Evolutionary conservation across 2,888 invertebrate species (phyloP).

Genomic region (Dicycla oo): DNA sequence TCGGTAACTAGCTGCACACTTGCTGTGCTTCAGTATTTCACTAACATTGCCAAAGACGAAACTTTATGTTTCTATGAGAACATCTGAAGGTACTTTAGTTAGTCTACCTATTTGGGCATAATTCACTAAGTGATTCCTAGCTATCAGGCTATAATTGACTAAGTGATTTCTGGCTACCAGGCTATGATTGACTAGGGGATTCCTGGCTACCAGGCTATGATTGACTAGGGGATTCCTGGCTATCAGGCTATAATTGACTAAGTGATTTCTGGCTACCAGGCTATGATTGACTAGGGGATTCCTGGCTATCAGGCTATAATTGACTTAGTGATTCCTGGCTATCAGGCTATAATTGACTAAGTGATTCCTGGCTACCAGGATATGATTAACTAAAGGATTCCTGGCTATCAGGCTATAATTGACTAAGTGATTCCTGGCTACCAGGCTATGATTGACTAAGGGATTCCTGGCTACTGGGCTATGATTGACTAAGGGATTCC

Average conservation of each 20-base stretch:
- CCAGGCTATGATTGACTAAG: slow-evolving; percentile 98
- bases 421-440: too few relatives aligned
- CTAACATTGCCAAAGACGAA: too few relatives aligned
- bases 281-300: too few relatives aligned
- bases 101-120: not conserved
- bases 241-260: slow-evolving; percentile 98
- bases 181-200: too few relatives aligned
- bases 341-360: slow-evolving; percentile 98
- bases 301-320: slow-evolving; percentile 95
- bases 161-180: slow-evolving; percentile 89
- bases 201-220: slow-evolving; percentile 94
- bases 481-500: too few relatives aligned
- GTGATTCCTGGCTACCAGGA: slow-evolving; percentile 92
- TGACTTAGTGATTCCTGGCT: too few relatives aligned
- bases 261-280: slow-evolving; percentile 91
- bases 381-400: too few relatives aligned
- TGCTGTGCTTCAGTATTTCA: not conserved
- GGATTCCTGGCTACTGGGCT: slow-evolving; percentile 91
- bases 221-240: too few relatives aligned
- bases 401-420: slow-evolving; percentile 95
- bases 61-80: not conserved
- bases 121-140: not conserved
- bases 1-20: not conserved
- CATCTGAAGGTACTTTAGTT: not conserved
- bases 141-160: slow-evolving; percentile 97